Evolutionary conservation across 2,888 invertebrate species (phyloP).

Genomic region (Endotricha flammealis): DNA sequence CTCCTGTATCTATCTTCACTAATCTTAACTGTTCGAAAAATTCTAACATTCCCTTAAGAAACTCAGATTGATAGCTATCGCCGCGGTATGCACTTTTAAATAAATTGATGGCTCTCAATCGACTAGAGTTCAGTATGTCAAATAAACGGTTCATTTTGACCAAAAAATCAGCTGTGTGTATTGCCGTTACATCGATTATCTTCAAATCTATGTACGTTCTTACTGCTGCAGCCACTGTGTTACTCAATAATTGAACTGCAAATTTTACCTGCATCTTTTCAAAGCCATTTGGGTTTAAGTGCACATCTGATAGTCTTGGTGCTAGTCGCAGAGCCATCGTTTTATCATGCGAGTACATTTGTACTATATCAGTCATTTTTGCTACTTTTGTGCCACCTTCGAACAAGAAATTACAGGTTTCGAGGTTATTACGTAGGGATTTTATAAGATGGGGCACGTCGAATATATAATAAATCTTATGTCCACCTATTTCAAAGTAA

Average conservation of each 20-base stretch:
- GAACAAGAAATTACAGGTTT: constrained; percentile 12
- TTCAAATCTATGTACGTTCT: constrained; percentile 14
- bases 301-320: constrained; percentile 24
- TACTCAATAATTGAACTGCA: constrained; percentile 20
- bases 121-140: constrained; percentile 20
- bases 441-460: constrained; percentile 20
- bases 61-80: constrained; percentile 11
- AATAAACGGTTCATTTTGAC: constrained; percentile 18
- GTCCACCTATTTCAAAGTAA: constrained; percentile 15
- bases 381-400: constrained; percentile 1
- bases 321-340: constrained; percentile 11
- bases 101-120: constrained; percentile 9
- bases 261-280: constrained; percentile 20
- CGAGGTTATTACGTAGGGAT: constrained; percentile 16
- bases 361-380: constrained; percentile 3
- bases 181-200: constrained; percentile 13
- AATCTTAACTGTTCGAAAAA: constrained; percentile 15
- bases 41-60: constrained; percentile 16
- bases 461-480: constrained; percentile 20
- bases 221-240: constrained; percentile 15
- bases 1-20: constrained; percentile 7
- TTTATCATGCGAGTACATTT: constrained; percentile 7
- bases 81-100: constrained; percentile 16
- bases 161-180: constrained; percentile 16
- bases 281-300: constrained; percentile 22